Evolutionary conservation across 2,888 invertebrate genomes (phyloP).

Genomic region (Lingula anatina): DNA sequence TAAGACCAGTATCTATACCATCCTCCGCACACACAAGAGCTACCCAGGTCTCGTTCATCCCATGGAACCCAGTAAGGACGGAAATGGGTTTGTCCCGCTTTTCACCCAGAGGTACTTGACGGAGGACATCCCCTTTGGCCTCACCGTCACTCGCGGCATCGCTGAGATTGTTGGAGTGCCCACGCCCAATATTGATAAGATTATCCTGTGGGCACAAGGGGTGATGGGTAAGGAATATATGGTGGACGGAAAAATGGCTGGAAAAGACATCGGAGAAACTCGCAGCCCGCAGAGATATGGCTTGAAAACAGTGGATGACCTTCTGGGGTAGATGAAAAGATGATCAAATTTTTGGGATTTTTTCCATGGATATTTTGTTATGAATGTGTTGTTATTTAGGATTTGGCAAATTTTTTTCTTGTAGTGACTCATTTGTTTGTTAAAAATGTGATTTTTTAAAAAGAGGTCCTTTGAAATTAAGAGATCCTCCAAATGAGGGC

Average conservation of each 20-base stretch:
- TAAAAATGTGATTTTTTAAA: no score
- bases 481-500: no score
- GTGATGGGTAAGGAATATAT: slow-evolving; percentile 28
- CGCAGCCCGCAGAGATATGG: slow-evolving; percentile 31
- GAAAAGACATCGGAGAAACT: slow-evolving; percentile 22
- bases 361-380: no score
- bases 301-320: slow-evolving; percentile 23
- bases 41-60: slow-evolving; percentile 29
- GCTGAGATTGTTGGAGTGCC: slow-evolving; percentile 23
- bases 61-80: slow-evolving; percentile 19
- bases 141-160: slow-evolving; percentile 29
- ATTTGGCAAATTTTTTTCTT: no score
- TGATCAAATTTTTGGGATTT: no score
- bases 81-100: slow-evolving; percentile 25
- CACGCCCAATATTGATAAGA: slow-evolving; percentile 27
- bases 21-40: slow-evolving; percentile 24
- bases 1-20: slow-evolving; percentile 13
- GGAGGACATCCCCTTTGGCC: slow-evolving; percentile 31
- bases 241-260: slow-evolving; percentile 18
- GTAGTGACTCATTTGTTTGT: no score
- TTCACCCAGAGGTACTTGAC: slow-evolving; percentile 27
- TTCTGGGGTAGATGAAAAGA: no score
- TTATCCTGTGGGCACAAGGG: slow-evolving; percentile 27
- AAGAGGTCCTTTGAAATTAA: no score
- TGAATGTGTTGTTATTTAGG: no score